Evolutionary conservation across 2,113 vertebrate species (phyloP).

Genomic region (Tyrannus savana): DNA sequence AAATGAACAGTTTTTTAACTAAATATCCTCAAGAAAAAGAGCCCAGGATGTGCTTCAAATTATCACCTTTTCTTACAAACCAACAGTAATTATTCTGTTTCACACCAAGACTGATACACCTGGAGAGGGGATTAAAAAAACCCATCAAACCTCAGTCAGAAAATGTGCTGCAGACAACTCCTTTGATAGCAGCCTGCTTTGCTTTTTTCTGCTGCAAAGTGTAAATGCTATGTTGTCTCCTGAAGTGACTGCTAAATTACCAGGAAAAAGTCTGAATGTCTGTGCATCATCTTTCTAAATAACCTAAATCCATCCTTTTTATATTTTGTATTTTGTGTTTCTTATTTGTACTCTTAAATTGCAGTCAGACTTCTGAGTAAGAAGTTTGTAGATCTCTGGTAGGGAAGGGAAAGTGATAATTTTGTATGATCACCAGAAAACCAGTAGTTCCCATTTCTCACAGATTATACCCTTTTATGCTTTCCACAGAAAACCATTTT

Average conservation of each 20-base stretch:
- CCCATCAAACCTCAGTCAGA: neutral
- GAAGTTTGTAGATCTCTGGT: neutral
- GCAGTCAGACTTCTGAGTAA: neutral
- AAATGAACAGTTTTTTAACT: neutral
- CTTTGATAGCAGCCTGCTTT: neutral
- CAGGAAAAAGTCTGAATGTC: neutral
- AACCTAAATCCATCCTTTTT: neutral
- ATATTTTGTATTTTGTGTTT: neutral
- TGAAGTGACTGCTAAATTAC: neutral
- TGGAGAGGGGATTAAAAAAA: neutral
- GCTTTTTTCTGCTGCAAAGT: neutral
- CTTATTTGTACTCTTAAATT: neutral
- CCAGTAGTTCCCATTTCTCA: neutral
- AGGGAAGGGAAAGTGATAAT: neutral
- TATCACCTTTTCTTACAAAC: conserved; percentile 3
- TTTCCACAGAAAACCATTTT: neutral
- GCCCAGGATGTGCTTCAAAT: neutral
- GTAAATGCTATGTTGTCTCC: neutral
- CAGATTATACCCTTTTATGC: neutral
- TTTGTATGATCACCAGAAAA: neutral
- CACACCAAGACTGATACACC: neutral
- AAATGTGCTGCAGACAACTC: neutral
- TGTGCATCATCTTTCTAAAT: neutral
- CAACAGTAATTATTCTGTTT: conserved; percentile 12
- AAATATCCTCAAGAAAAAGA: conserved; percentile 7